These are phyloP conservation scores for Spinus olivaceus DNA, from an alignment of 2,797 vertebrate genomes.

Conservation along the genomic window DNA sequence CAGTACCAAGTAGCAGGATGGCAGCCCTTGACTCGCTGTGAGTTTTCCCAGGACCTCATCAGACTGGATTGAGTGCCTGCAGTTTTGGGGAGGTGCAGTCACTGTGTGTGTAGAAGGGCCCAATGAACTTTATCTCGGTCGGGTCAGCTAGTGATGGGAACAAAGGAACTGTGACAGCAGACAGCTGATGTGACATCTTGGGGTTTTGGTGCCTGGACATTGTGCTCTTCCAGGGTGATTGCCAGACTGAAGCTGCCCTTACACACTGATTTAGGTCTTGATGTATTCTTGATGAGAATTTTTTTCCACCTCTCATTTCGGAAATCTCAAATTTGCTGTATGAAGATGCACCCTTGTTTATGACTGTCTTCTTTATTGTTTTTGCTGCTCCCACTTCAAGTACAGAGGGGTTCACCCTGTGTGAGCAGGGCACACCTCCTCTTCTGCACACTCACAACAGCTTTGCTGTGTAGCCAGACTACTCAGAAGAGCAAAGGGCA, in stretches of 20 bases:
- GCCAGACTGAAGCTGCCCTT: neutral
- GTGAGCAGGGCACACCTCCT: neutral
- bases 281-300: neutral
- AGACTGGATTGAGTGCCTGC: neutral
- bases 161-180: neutral
- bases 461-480: neutral
- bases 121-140: neutral
- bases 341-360: neutral
- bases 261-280: neutral
- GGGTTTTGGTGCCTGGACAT: neutral
- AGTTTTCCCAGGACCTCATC: neutral
- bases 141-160: neutral
- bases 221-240: neutral
- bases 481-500: neutral
- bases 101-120: accelerated
- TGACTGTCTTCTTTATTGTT: neutral
- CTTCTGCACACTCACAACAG: neutral
- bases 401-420: neutral
- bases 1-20: accelerated
- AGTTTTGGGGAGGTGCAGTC: neutral
- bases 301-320: neutral
- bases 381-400: neutral
- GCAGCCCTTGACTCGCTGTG: neutral
- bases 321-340: neutral
- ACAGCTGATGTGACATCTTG: neutral